Evolutionary conservation across 2,888 invertebrate species (phyloP).

Genomic region (Aquatica leii): DNA sequence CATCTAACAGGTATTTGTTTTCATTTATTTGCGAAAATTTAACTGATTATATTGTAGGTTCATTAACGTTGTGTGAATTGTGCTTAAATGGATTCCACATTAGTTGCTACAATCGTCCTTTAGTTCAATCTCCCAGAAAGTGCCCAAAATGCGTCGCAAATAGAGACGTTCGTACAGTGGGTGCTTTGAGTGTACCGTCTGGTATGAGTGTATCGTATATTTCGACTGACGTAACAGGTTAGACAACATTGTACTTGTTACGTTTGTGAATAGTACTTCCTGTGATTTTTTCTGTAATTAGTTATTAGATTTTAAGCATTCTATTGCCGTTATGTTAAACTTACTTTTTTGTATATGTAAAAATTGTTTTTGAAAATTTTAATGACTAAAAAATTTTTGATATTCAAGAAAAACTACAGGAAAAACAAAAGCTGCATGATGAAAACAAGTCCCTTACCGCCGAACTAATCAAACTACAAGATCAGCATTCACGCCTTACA

Average conservation of each 20-base stretch:
- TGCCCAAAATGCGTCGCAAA: slow-evolving; percentile 62
- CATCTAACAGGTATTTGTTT: slow-evolving; percentile 60
- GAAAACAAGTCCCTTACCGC: slow-evolving; percentile 55
- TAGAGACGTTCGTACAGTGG: slow-evolving; percentile 53
- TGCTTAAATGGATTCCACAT: slow-evolving; percentile 64
- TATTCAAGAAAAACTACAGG: slow-evolving; percentile 58
- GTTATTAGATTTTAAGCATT: not conserved
- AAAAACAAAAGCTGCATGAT: slow-evolving; percentile 57
- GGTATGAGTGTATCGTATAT: slow-evolving; percentile 56
- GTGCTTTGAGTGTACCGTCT: slow-evolving; percentile 53
- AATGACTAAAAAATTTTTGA: slow-evolving; percentile 36
- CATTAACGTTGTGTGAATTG: slow-evolving; percentile 61
- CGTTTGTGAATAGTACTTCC: slow-evolving; percentile 21
- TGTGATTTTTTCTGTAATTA: slow-evolving; percentile 13
- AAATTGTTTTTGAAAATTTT: slow-evolving; percentile 17
- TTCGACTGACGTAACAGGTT: slow-evolving; percentile 55
- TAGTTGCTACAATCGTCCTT: slow-evolving; percentile 63
- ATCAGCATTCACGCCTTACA: slow-evolving; percentile 59
- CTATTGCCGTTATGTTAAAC: not conserved
- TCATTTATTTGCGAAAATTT: slow-evolving; percentile 14
- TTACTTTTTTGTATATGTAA: slow-evolving; percentile 7
- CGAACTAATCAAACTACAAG: slow-evolving; percentile 58
- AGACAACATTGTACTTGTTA: slow-evolving; percentile 38
- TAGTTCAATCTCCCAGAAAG: slow-evolving; percentile 59
- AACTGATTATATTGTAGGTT: slow-evolving; percentile 52